phyloP scores from a whole-genome alignment of 2,888 invertebrate species.

The Lucinisca nassula region DNA sequence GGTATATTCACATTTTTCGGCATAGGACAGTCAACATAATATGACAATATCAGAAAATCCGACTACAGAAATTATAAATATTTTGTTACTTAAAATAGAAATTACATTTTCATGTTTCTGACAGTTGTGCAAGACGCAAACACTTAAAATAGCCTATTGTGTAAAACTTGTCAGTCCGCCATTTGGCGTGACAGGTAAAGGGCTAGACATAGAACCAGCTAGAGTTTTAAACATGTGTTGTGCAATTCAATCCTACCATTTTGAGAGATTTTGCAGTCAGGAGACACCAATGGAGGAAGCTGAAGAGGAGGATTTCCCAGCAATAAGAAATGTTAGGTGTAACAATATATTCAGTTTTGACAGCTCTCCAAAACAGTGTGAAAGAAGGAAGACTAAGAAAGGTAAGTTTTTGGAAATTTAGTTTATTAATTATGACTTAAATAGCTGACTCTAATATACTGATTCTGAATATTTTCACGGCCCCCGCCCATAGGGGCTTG shows the following conservation, averaged over 20 bases:
- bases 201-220: background rate
- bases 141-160: background rate
- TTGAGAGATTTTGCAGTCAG: slow-evolving; percentile 20
- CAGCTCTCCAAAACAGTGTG: background rate
- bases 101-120: slow-evolving; percentile 43
- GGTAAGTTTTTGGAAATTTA: background rate
- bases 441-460: no score
- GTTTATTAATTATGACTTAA: no score
- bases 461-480: no score
- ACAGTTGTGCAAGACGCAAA: slow-evolving; percentile 61
- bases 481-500: no score
- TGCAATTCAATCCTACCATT: slow-evolving; percentile 21
- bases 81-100: slow-evolving; percentile 51
- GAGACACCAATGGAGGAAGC: background rate
- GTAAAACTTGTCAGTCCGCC: slow-evolving; percentile 48
- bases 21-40: background rate
- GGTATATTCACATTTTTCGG: no score
- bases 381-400: background rate
- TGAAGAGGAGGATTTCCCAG: background rate
- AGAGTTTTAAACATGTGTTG: slow-evolving; percentile 44
- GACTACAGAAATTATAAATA: slow-evolving; percentile 23
- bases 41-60: background rate
- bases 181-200: slow-evolving; percentile 43
- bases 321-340: background rate
- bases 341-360: background rate